These are phyloP conservation scores for Chiloscyllium punctatum DNA, from an alignment of 2,797 vertebrate species.

Conservation along the genomic window DNA sequence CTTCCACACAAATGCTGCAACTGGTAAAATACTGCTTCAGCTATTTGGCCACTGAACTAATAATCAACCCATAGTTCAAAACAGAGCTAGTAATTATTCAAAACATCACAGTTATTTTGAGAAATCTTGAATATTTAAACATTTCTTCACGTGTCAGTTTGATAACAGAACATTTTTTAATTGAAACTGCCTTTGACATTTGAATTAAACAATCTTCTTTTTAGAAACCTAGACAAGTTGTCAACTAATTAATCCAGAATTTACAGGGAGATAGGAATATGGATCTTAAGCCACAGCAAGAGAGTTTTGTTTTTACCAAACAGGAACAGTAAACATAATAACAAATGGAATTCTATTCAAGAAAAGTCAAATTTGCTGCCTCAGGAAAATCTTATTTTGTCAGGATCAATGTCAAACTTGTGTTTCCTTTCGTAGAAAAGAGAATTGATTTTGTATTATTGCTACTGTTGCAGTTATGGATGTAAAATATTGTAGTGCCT, in stretches of 20 bases:
- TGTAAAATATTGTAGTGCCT: neutral
- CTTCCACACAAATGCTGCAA: neutral
- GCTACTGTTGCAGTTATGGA: neutral
- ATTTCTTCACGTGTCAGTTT: neutral
- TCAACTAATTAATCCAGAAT: neutral
- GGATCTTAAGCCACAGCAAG: neutral
- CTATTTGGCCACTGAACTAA: neutral
- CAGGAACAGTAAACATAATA: neutral
- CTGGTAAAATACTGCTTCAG: neutral
- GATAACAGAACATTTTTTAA: constrained; percentile 1
- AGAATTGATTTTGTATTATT: neutral
- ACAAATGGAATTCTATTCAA: constrained; percentile 2
- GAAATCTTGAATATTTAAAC: neutral
- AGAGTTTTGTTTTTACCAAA: neutral
- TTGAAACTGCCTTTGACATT: constrained; percentile 1
- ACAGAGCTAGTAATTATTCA: neutral
- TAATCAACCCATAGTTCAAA: neutral
- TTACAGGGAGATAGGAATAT: neutral
- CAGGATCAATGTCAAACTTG: neutral
- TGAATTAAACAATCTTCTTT: neutral
- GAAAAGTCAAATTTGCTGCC: neutral
- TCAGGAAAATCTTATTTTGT: neutral
- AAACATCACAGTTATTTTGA: neutral
- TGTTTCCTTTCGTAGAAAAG: neutral
- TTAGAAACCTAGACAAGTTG: too few relatives aligned